Percentiles rank a stretch among this genome's conserved stretches.
Conservation (phyloP, 2,113 vertebrate genomes). For the Kryptolebias marmoratus region DNA sequence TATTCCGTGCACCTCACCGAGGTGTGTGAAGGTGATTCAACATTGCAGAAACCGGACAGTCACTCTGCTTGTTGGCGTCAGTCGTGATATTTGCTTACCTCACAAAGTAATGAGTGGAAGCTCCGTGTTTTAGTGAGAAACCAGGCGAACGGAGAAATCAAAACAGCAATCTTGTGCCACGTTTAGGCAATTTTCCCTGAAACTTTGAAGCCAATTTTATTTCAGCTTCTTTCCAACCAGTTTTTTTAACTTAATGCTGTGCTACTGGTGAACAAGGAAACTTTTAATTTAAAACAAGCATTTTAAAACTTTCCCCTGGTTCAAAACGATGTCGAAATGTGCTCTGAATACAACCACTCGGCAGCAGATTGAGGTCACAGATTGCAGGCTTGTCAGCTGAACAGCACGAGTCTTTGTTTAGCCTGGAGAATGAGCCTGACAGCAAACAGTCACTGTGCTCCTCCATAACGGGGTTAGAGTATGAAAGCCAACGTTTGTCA, state of each 20-base stretch:
- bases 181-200: slow-evolving; percentile 30
- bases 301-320: slow-evolving; percentile 50
- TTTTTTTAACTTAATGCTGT: not conserved
- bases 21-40: slow-evolving; percentile 30
- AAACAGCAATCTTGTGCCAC: slow-evolving; percentile 8
- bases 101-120: slow-evolving; percentile 47
- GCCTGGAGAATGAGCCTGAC: slow-evolving; percentile 21
- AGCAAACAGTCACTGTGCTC: not conserved
- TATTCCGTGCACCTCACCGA: not conserved
- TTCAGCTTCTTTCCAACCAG: too few species aligned
- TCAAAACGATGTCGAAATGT: slow-evolving; percentile 47
- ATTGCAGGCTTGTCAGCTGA: slow-evolving; percentile 21
- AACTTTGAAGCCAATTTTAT: slow-evolving; percentile 4
- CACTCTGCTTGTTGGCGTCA: slow-evolving; percentile 28
- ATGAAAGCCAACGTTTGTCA: slow-evolving; percentile 4
- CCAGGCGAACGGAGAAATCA: slow-evolving; percentile 14
- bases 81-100: slow-evolving; percentile 26
- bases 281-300: slow-evolving; percentile 50
- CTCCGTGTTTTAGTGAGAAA: slow-evolving; percentile 26
- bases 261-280: not conserved
- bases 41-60: slow-evolving; percentile 31
- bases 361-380: slow-evolving; percentile 35
- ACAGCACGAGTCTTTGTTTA: slow-evolving; percentile 51
- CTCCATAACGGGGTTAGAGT: not conserved
- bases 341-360: slow-evolving; percentile 30